These are phyloP conservation scores for Hassar affinis DNA, from an alignment of 2,113 vertebrate genomes.

Conservation along the genomic window DNA sequence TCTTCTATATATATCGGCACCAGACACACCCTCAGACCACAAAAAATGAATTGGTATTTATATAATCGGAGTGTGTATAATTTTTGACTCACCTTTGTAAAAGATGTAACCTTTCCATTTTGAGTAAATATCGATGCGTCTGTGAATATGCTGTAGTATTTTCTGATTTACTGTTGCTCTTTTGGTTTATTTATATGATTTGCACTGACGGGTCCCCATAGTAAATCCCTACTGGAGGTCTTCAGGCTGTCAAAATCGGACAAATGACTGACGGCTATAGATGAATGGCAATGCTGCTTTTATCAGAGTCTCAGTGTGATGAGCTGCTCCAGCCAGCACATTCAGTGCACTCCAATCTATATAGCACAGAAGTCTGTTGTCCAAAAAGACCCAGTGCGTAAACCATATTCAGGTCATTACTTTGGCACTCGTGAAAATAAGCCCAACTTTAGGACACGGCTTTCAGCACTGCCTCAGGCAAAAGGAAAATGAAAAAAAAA, in stretches of 20 bases:
- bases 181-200: not conserved
- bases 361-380: not conserved
- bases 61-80: too few relatives aligned
- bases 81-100: too few relatives aligned
- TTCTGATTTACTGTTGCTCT: not conserved
- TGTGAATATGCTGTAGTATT: not conserved
- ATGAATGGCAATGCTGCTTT: constrained; percentile 18
- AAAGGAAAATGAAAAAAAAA: not conserved
- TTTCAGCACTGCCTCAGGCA: not conserved
- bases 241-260: constrained; percentile 12
- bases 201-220: not conserved
- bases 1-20: too few relatives aligned
- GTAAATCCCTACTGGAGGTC: constrained; percentile 11
- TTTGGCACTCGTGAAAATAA: not conserved
- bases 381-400: not conserved
- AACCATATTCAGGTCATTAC: constrained; percentile 1
- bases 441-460: not conserved
- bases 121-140: not conserved
- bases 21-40: too few relatives aligned
- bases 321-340: not conserved
- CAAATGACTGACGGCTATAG: constrained; percentile 16
- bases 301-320: constrained; percentile 17
- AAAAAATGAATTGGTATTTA: too few relatives aligned
- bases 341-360: not conserved
- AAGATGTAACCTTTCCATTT: not conserved